phyloP scores from a whole-genome alignment of 2,888 invertebrate genomes.

The Amphipyra berbera region DNA sequence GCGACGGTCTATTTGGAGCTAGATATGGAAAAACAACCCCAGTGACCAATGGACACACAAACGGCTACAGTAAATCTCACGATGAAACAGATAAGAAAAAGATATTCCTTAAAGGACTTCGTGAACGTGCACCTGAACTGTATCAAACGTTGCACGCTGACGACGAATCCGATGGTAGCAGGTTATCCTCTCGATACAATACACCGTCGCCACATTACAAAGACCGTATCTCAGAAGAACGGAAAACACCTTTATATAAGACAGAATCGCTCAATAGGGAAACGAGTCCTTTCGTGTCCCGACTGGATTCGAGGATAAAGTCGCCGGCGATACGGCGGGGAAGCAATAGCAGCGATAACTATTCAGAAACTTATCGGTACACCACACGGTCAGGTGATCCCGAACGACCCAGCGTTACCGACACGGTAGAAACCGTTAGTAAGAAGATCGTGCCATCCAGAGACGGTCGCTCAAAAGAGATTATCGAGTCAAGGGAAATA shows the following conservation, averaged over 20 bases:
- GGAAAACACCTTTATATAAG: conserved; percentile 84
- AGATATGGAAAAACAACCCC: conserved; percentile 90
- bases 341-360: conserved; percentile 92
- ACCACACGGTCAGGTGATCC: conserved; percentile 92
- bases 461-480: conserved; percentile 91
- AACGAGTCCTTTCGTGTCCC: conserved; percentile 83
- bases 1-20: conserved; percentile 88
- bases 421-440: conserved; percentile 92
- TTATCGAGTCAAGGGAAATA: conserved; percentile 92
- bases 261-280: conserved; percentile 86
- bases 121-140: conserved; percentile 93
- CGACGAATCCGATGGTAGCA: conserved; percentile 88
- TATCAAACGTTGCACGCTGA: conserved; percentile 93
- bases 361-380: conserved; percentile 92
- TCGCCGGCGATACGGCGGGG: conserved; percentile 90
- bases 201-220: conserved; percentile 87
- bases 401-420: conserved; percentile 92
- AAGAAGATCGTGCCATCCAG: conserved; percentile 92
- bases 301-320: conserved; percentile 84
- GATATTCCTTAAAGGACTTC: conserved; percentile 92
- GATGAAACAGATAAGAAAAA: conserved; percentile 91
- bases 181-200: conserved; percentile 83
- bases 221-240: conserved; percentile 84
- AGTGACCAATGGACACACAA: conserved; percentile 85
- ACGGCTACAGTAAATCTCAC: conserved; percentile 82